phyloP scores from a whole-genome alignment of 2,113 vertebrate species.

The Rutilus rutilus region DNA sequence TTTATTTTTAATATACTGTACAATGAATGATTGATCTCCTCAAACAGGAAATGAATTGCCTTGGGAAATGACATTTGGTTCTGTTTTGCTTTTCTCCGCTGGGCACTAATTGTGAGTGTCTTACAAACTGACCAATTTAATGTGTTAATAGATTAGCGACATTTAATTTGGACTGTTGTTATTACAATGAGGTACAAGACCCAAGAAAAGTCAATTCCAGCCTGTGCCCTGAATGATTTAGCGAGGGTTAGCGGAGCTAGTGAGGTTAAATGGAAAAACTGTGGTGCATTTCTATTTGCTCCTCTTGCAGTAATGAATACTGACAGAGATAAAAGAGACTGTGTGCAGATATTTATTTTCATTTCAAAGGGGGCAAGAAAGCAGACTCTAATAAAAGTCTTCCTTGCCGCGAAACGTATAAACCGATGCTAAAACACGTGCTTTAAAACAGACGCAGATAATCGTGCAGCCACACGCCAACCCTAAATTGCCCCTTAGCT shows the following conservation, averaged over 20 bases:
- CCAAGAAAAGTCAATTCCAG: slow-evolving; percentile 66
- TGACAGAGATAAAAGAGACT: slow-evolving; percentile 70
- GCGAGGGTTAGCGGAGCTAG: slow-evolving; percentile 59
- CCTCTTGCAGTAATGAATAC: slow-evolving; percentile 65
- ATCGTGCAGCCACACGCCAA: neutral
- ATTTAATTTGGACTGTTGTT: slow-evolving; percentile 60
- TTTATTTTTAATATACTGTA: neutral
- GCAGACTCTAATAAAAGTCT: slow-evolving; percentile 64
- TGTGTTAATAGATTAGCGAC: slow-evolving; percentile 67
- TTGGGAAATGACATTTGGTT: slow-evolving; percentile 32
- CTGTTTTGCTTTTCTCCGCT: slow-evolving; percentile 6
- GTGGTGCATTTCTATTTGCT: slow-evolving; percentile 64
- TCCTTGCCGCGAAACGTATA: slow-evolving; percentile 66
- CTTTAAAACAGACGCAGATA: neutral
- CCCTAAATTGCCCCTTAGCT: neutral
- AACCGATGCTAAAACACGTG: slow-evolving; percentile 62
- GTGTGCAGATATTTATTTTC: slow-evolving; percentile 69
- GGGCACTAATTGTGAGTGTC: slow-evolving; percentile 35
- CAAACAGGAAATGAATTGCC: slow-evolving; percentile 26
- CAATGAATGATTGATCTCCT: slow-evolving; percentile 4
- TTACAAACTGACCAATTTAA: slow-evolving; percentile 55
- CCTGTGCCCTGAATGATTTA: slow-evolving; percentile 70
- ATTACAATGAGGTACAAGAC: slow-evolving; percentile 73
- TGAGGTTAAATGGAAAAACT: slow-evolving; percentile 71
- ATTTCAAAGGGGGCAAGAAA: slow-evolving; percentile 66